Evolutionary conservation across 64 coral and sea anemone species (phyloP).

Genomic region (Dendronephthya gigantea): DNA sequence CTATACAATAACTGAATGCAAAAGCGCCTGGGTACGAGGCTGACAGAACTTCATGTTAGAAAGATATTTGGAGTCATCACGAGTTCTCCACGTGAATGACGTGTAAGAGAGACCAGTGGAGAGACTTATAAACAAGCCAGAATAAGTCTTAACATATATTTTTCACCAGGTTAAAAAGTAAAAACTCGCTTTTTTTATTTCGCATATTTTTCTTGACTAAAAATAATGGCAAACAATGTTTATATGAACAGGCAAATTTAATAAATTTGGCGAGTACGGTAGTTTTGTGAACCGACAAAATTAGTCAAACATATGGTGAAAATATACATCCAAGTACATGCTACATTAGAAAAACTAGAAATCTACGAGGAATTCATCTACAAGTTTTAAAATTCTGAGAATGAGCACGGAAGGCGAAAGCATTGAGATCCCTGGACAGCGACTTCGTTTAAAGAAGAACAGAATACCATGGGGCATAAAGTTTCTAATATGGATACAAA

Average conservation of each 20-base stretch:
- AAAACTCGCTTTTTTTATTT: background rate
- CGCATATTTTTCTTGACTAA: background rate
- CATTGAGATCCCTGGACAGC: background rate
- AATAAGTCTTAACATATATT: background rate
- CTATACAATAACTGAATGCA: too few species aligned
- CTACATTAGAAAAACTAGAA: background rate
- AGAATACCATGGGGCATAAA: slow-evolving; percentile 74
- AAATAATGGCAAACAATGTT: background rate
- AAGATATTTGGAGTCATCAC: background rate
- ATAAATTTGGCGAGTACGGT: background rate
- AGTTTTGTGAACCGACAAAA: too few species aligned
- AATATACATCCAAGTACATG: background rate
- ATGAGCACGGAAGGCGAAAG: background rate
- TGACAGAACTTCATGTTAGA: background rate
- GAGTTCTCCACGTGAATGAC: background rate
- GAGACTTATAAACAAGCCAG: background rate
- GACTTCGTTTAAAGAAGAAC: background rate
- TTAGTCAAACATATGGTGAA: background rate
- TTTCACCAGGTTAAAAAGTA: too few species aligned
- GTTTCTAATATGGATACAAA: slow-evolving; percentile 63
- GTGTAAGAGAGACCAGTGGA: too few species aligned
- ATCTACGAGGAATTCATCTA: background rate
- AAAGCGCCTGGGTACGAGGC: too few species aligned
- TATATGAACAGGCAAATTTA: background rate
- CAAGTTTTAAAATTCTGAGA: background rate